A percentile compares a stretch with the other conserved stretches of the same genome.
Conservation (phyloP, 2,113 vertebrate genomes). For the Pomatorhinus ruficollis region DNA sequence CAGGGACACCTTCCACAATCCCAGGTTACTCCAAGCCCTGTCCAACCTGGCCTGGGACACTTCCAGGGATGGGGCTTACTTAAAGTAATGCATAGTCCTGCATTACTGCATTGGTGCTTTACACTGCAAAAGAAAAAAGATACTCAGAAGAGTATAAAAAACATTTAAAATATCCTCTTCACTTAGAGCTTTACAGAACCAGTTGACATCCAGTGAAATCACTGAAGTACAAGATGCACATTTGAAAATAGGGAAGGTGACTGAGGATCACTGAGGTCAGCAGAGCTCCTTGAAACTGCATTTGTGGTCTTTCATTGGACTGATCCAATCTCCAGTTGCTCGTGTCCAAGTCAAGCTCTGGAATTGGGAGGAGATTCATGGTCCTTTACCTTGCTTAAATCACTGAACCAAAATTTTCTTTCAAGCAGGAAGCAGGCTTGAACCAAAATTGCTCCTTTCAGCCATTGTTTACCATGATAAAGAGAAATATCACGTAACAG, state of each 20-base stretch:
- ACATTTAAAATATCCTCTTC: no score
- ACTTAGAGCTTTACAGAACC: not conserved
- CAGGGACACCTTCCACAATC: not conserved
- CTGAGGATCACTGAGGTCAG: not conserved
- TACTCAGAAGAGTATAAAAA: not conserved
- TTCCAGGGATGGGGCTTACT: not conserved
- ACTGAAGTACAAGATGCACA: not conserved
- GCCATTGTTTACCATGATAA: not conserved
- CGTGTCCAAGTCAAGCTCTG: not conserved
- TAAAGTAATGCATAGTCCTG: not conserved
- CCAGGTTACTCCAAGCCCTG: rapidly evolving
- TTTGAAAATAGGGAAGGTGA: not conserved
- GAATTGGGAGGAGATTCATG: not conserved
- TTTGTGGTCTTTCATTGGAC: not conserved
- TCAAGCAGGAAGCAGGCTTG: not conserved
- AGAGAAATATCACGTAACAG: not conserved
- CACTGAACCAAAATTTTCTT: not conserved
- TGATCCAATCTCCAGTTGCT: not conserved
- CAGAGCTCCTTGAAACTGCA: not conserved
- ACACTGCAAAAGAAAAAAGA: not conserved
- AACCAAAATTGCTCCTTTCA: not conserved
- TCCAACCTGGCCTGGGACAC: not conserved
- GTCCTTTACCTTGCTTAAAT: not conserved
- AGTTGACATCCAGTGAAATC: not conserved
- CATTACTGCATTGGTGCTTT: not conserved